These are phyloP conservation scores for Anneissia japonica DNA, from an alignment of 35 echinoderm and acorn worm genomes.

Conservation along the genomic window DNA sequence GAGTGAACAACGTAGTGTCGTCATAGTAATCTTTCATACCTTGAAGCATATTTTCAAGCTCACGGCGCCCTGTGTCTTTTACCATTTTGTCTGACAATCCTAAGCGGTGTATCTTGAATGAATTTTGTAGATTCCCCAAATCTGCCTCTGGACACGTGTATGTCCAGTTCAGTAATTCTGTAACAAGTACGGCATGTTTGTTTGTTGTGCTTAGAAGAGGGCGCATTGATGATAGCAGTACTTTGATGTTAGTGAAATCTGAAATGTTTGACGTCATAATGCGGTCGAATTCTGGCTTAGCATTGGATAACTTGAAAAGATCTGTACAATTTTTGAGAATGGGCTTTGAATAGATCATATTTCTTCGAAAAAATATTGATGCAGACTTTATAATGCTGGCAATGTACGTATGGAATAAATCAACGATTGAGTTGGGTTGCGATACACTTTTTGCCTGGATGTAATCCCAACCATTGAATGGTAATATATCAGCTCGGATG, in stretches of 20 bases:
- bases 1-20: conserved; percentile 38
- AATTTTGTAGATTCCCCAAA: not conserved
- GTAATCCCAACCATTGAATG: no score
- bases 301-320: no score
- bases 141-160: not conserved
- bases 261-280: conserved; percentile 50
- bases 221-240: conserved; percentile 15
- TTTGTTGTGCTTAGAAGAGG: conserved; percentile 37
- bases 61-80: not conserved
- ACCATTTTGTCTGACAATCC: no score
- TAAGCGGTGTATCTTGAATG: not conserved
- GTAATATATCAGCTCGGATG: no score
- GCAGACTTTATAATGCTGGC: no score
- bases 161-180: conserved; percentile 14
- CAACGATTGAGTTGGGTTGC: no score
- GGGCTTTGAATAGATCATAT: no score
- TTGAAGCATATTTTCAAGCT: not conserved
- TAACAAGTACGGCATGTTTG: conserved; percentile 43
- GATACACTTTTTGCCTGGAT: no score
- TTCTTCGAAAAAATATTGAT: no score
- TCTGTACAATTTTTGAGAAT: no score
- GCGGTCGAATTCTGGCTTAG: conserved; percentile 37
- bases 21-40: conserved; percentile 37
- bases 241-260: conserved; percentile 14
- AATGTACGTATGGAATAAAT: no score